Conservation (phyloP, 1,140 invertebrate genomes). For the Radopholus similis region DNA sequence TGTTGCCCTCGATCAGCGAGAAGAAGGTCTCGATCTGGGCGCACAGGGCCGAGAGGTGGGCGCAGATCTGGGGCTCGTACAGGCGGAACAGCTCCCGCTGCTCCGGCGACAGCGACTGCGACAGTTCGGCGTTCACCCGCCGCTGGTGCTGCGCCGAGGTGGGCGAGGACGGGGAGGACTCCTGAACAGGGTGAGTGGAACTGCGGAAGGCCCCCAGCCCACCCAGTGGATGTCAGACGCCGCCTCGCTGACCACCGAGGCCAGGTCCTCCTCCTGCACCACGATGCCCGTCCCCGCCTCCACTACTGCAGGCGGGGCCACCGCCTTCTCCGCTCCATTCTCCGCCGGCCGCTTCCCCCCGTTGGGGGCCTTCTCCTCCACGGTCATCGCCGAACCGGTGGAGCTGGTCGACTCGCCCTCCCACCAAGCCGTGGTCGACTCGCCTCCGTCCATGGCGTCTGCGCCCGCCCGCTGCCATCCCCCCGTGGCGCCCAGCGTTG, state of each 20-base stretch:
- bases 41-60: slow-evolving; percentile 29
- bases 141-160: neutral
- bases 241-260: slow-evolving; percentile 33
- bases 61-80: slow-evolving; percentile 23
- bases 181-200: neutral
- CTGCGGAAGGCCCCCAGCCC: neutral
- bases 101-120: slow-evolving; percentile 16
- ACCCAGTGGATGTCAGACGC: neutral
- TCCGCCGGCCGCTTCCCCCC: slow-evolving; percentile 2
- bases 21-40: slow-evolving; percentile 29
- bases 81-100: slow-evolving; percentile 30
- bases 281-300: slow-evolving; percentile 6
- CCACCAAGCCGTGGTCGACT: too few relatives aligned
- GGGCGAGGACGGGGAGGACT: neutral
- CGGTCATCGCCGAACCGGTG: slow-evolving; percentile 1
- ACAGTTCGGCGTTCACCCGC: slow-evolving; percentile 22
- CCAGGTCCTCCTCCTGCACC: slow-evolving; percentile 40
- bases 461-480: neutral
- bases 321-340: neutral
- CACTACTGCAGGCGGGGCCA: neutral
- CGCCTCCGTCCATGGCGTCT: slow-evolving; percentile 12
- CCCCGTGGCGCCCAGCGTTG: neutral
- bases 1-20: slow-evolving; percentile 13
- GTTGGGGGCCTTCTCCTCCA: neutral
- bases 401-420: slow-evolving; percentile 14